Evolutionary conservation across 2,113 vertebrate species (phyloP).

Genomic region (Corythoichthys haematopterus): DNA sequence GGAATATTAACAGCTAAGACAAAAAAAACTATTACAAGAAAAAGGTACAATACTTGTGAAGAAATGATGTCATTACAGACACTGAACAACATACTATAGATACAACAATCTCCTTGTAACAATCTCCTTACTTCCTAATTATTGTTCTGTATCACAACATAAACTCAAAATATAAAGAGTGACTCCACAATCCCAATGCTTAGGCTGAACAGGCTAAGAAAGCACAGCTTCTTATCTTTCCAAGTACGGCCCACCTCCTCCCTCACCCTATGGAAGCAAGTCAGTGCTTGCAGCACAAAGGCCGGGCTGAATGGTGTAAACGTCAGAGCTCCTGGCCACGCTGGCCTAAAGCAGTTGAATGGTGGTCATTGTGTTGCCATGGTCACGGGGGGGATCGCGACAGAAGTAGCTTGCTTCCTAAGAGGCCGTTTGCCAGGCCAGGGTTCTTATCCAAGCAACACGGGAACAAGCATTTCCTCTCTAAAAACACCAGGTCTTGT

Average conservation of each 20-base stretch:
- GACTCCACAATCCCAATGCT: not conserved
- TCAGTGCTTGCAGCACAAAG: slow-evolving; percentile 60
- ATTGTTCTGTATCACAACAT: not conserved
- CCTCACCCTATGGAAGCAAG: slow-evolving; percentile 43
- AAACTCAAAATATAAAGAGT: not conserved
- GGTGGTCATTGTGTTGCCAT: slow-evolving; percentile 68
- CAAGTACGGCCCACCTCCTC: slow-evolving; percentile 41
- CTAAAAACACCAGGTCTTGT: slow-evolving; percentile 29
- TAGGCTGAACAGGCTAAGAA: slow-evolving; percentile 12
- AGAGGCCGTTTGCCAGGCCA: slow-evolving; percentile 62
- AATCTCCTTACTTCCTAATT: not conserved
- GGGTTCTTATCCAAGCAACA: slow-evolving; percentile 60
- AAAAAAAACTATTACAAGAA: no score
- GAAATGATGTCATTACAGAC: no score
- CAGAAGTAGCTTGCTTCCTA: slow-evolving; percentile 64
- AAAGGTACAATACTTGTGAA: no score
- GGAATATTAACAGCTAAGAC: no score
- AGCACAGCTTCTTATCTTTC: slow-evolving; percentile 35
- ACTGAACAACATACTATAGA: no score
- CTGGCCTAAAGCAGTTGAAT: slow-evolving; percentile 63
- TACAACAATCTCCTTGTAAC: not conserved
- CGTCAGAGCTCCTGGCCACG: slow-evolving; percentile 64
- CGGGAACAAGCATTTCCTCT: slow-evolving; percentile 60
- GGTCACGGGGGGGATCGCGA: slow-evolving; percentile 60
- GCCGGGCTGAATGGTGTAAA: slow-evolving; percentile 62